These are phyloP conservation scores for Potorous gilbertii DNA, from an alignment of 2,797 vertebrate genomes.

Conservation along the genomic window DNA sequence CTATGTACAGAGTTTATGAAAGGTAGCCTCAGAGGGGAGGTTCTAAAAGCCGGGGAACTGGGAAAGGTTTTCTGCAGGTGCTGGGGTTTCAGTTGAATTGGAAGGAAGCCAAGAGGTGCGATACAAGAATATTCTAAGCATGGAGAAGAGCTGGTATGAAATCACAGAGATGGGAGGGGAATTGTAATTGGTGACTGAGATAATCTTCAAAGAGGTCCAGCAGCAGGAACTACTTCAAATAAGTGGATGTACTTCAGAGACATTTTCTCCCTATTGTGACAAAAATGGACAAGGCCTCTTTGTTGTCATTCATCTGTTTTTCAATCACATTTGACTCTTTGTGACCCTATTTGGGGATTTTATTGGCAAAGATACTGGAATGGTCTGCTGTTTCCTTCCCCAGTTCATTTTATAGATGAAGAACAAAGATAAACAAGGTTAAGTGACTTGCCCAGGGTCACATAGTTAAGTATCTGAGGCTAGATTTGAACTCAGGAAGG, in stretches of 20 bases:
- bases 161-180: not conserved
- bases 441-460: constrained; percentile 2
- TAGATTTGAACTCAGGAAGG: not conserved
- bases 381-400: not conserved
- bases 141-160: not conserved
- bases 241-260: not conserved
- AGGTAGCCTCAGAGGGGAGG: not conserved
- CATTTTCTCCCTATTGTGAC: not conserved
- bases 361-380: not conserved
- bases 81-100: not conserved
- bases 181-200: not conserved
- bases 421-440: not conserved
- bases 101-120: not conserved
- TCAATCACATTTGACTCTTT: not conserved
- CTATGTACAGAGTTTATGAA: not conserved
- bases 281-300: constrained; percentile 5
- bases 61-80: not conserved
- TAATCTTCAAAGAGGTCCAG: not conserved
- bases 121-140: not conserved
- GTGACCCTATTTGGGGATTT: not conserved
- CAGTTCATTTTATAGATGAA: constrained; percentile 13
- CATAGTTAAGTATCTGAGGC: not conserved
- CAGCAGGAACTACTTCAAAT: not conserved
- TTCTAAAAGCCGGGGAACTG: not conserved
- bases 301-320: not conserved